Percentiles rank a stretch among this genome's conserved stretches.
These are phyloP conservation scores for Hesperia comma DNA, from an alignment of 2,888 invertebrate species.

Conservation along the genomic window DNA sequence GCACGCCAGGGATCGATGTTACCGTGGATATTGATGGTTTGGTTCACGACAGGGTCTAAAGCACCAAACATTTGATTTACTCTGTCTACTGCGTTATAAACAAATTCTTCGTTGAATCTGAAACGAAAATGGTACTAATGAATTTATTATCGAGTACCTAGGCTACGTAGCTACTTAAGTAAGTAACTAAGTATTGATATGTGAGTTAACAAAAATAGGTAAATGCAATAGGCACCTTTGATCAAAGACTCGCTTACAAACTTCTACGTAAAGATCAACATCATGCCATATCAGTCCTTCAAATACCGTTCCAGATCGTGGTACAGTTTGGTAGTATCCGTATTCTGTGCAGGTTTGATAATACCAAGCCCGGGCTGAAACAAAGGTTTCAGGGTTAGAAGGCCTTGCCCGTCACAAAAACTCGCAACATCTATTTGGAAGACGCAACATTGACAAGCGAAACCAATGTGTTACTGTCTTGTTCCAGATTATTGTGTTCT, in stretches of 20 bases:
- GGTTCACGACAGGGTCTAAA: conserved; percentile 73
- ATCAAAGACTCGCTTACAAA: conserved; percentile 65
- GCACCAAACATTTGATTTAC: conserved; percentile 82
- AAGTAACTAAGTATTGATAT: no score
- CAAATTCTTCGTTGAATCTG: conserved; percentile 69
- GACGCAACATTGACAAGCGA: neutral
- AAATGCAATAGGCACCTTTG: conserved; percentile 53
- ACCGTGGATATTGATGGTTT: conserved; percentile 84
- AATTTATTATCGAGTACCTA: neutral
- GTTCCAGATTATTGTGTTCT: neutral
- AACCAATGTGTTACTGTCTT: neutral
- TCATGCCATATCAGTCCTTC: conserved; percentile 66
- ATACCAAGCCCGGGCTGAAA: conserved; percentile 88
- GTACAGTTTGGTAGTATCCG: conserved; percentile 90
- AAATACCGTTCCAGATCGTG: conserved; percentile 68
- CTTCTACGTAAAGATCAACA: conserved; percentile 68
- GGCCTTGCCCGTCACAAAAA: no score
- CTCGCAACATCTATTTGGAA: neutral
- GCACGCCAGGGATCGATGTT: conserved; percentile 83
- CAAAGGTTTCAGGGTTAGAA: neutral
- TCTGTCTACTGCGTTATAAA: conserved; percentile 69
- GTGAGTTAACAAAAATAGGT: neutral
- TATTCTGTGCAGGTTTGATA: conserved; percentile 95
- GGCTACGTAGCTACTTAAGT: neutral
- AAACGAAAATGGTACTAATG: conserved; percentile 2